These are phyloP conservation scores for Onthophagus sagittarius DNA, from an alignment of 2,888 invertebrate genomes.

Conservation along the genomic window DNA sequence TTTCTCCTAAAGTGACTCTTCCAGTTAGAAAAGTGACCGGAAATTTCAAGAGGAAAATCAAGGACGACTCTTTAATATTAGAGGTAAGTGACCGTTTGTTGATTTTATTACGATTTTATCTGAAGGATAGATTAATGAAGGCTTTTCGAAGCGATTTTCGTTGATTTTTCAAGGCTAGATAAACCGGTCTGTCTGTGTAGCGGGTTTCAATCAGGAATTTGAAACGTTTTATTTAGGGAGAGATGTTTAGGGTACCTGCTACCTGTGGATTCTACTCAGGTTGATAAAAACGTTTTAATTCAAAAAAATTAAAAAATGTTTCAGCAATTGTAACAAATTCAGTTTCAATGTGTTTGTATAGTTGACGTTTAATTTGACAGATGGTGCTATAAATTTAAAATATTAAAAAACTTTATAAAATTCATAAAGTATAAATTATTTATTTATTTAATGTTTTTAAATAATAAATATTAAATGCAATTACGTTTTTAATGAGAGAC, in stretches of 20 bases:
- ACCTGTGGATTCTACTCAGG: conserved; percentile 12
- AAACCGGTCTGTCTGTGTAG: conserved; percentile 21
- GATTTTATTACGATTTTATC: neutral
- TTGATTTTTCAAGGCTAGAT: conserved; percentile 16
- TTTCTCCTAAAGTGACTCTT: neutral
- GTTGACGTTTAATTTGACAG: neutral
- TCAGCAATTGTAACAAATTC: neutral
- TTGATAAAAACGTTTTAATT: neutral
- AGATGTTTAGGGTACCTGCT: neutral
- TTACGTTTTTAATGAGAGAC: no score
- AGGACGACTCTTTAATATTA: neutral
- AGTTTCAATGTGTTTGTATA: neutral
- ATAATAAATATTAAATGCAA: neutral
- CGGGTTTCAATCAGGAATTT: no score
- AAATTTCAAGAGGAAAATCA: neutral
- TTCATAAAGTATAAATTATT: neutral
- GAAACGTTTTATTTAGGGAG: no score
- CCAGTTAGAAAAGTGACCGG: neutral
- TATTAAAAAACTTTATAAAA: neutral
- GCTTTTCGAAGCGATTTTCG: conserved; percentile 10
- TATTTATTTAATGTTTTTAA: neutral
- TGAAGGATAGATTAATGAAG: neutral
- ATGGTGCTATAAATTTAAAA: neutral
- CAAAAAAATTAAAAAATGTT: neutral
- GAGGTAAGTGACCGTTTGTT: neutral